phyloP scores from a whole-genome alignment of 1,140 invertebrate genomes.

The Pentalonia nigronervosa region DNA sequence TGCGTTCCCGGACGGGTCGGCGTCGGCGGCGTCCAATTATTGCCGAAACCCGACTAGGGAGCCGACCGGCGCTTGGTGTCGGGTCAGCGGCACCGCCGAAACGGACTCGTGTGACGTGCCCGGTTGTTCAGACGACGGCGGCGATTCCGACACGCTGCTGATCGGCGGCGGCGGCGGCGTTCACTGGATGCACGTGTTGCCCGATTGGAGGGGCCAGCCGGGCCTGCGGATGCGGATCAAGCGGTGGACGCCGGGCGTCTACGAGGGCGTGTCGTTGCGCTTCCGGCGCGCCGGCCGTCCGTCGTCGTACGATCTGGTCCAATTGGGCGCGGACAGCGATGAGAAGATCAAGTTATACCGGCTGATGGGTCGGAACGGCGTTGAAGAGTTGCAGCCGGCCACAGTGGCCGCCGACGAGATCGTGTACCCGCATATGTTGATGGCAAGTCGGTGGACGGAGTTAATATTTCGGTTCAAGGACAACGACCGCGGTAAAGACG shows the following conservation, averaged over 20 bases:
- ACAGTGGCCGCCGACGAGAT: not conserved
- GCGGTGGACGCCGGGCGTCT: constrained; percentile 2
- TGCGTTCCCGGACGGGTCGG: not conserved
- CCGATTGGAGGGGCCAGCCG: constrained; percentile 19
- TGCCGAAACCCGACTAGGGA: constrained; percentile 43
- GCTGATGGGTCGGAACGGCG: not conserved
- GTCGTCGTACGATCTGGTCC: not conserved
- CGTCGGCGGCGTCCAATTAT: not conserved
- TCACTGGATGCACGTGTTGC: constrained; percentile 44
- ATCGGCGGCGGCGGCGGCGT: not conserved
- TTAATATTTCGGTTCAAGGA: not conserved
- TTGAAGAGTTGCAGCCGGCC: too few relatives aligned
- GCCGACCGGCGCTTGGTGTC: constrained; percentile 44
- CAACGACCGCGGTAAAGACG: not conserved
- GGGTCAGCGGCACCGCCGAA: not conserved
- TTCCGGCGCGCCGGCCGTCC: not conserved
- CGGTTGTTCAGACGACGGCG: not conserved
- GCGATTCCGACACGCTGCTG: not conserved
- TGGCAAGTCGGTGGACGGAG: constrained; percentile 34
- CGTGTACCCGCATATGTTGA: constrained; percentile 28
- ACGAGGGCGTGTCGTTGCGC: not conserved
- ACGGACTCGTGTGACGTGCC: constrained; percentile 46
- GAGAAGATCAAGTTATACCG: constrained; percentile 21
- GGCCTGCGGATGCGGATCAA: not conserved
- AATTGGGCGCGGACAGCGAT: constrained; percentile 1